Evolutionary conservation across 2,797 vertebrate species (phyloP).

Genomic region (Staurois parvus): DNA sequence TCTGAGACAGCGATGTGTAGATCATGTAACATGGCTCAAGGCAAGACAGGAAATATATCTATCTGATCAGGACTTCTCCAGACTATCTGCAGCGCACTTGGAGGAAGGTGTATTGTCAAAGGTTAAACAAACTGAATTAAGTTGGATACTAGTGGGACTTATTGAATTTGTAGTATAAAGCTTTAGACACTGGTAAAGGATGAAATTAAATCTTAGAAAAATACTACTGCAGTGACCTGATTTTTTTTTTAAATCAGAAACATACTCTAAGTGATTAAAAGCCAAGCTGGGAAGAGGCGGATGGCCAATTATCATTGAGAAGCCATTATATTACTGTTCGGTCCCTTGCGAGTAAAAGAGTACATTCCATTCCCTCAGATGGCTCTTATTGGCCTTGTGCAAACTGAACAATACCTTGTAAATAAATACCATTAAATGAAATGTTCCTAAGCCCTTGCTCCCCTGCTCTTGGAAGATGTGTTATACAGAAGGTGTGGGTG

Average conservation of each 20-base stretch:
- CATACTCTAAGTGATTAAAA: constrained; percentile 40
- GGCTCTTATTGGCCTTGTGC: background rate
- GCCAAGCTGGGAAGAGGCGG: constrained; percentile 21
- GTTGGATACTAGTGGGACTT: constrained; percentile 34
- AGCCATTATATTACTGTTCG: constrained; percentile 15
- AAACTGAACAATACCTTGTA: constrained; percentile 7
- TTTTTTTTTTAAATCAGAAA: constrained; percentile 38
- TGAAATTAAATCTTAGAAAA: constrained; percentile 54
- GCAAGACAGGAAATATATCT: background rate
- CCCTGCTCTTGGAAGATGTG: background rate
- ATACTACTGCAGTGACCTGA: constrained; percentile 34
- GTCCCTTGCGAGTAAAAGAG: constrained; percentile 19
- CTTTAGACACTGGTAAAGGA: constrained; percentile 45
- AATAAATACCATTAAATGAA: background rate
- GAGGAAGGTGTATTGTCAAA: constrained; percentile 48
- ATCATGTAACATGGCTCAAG: constrained; percentile 28
- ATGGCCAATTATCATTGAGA: constrained; percentile 23
- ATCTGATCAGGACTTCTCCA: constrained; percentile 21
- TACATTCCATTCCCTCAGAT: constrained; percentile 27
- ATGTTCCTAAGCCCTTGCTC: constrained; percentile 18
- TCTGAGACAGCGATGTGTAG: background rate
- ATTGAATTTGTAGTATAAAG: constrained; percentile 53
- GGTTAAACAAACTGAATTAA: constrained; percentile 56
- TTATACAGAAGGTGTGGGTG: background rate
- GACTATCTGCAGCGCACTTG: constrained; percentile 2